A percentile compares a stretch with the other conserved stretches of the same genome.
Conservation (phyloP, 1,140 invertebrate species). For the Octopus bimaculoides region DNA sequence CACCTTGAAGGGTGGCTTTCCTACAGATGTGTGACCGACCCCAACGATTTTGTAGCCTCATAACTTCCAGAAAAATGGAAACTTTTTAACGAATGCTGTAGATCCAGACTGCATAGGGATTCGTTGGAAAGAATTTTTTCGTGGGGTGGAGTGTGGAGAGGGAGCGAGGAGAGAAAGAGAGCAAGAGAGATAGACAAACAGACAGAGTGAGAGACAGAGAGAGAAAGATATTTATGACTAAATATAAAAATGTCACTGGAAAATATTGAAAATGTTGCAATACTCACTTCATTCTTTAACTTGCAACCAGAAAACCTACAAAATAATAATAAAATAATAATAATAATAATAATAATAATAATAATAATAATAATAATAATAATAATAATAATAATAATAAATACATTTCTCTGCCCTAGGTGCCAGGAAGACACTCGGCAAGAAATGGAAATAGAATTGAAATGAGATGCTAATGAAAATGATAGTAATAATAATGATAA, state of each 20-base stretch:
- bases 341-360: not conserved
- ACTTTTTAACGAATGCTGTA: too few relatives aligned
- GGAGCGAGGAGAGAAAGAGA: constrained; percentile 15
- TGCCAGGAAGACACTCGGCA: not conserved
- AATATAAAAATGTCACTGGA: not conserved
- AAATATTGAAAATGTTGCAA: not conserved
- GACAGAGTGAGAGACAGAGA: not conserved
- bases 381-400: not conserved
- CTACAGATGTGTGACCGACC: too few relatives aligned
- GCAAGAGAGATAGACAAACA: constrained; percentile 3
- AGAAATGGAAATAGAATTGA: too few relatives aligned
- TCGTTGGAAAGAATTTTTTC: not conserved
- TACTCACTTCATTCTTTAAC: constrained; percentile 50
- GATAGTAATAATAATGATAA: too few relatives aligned
- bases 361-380: constrained; percentile 4
- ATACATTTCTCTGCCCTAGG: not conserved
- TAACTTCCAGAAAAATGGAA: too few relatives aligned
- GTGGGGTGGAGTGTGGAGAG: not conserved
- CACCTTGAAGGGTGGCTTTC: too few relatives aligned
- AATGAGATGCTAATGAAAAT: too few relatives aligned
- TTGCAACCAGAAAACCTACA: constrained; percentile 55
- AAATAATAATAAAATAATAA: constrained; percentile 19
- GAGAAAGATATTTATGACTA: not conserved
- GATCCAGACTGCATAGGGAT: too few relatives aligned
- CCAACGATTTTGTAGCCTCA: too few relatives aligned